A percentile compares a stretch with the other conserved stretches of the same genome.
These are phyloP conservation scores for Apostichopus leukothele DNA, from an alignment of 53 echinoderm and acorn worm genomes.

Conservation along the genomic window DNA sequence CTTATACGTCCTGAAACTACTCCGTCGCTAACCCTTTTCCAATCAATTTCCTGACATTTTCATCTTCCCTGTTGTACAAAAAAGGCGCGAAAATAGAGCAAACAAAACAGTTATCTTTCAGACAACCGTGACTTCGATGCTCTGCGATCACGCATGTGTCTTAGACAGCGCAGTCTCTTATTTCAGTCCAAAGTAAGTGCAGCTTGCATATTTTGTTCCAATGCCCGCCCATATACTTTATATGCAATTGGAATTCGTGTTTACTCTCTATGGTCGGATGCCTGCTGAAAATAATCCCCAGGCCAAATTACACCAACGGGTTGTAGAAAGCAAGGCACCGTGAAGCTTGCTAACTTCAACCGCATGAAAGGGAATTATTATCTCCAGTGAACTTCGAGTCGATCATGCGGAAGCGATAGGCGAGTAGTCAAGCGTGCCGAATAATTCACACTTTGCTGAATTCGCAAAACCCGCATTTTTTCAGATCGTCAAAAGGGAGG, in stretches of 20 bases:
- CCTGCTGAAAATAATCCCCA: slow-evolving; percentile 39
- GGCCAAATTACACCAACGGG: slow-evolving; percentile 52
- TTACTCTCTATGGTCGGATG: slow-evolving; percentile 46
- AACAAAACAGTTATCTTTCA: slow-evolving; percentile 42
- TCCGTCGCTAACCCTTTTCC: slow-evolving; percentile 3
- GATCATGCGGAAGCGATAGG: slow-evolving; percentile 40
- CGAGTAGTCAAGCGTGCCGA: slow-evolving; percentile 40
- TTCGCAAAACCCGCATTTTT: slow-evolving; percentile 44
- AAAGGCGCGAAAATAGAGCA: slow-evolving; percentile 43
- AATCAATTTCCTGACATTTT: slow-evolving; percentile 15
- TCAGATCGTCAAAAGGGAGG: slow-evolving; percentile 42
- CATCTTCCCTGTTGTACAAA: not conserved
- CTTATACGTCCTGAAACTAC: not conserved
- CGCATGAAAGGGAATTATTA: slow-evolving; percentile 39
- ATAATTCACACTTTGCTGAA: slow-evolving; percentile 48
- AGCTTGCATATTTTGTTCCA: slow-evolving; percentile 43
- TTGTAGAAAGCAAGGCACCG: slow-evolving; percentile 41
- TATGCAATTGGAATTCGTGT: slow-evolving; percentile 40
- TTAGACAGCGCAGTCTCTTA: slow-evolving; percentile 25
- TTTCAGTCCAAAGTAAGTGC: slow-evolving; percentile 33
- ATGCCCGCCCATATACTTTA: slow-evolving; percentile 43
- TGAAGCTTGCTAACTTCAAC: slow-evolving; percentile 47
- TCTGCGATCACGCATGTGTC: slow-evolving; percentile 32
- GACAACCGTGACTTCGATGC: slow-evolving; percentile 42
- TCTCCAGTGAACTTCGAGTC: slow-evolving; percentile 32